phyloP scores from a whole-genome alignment of 2,888 invertebrate genomes.

The Drosophila setosimentum region DNA sequence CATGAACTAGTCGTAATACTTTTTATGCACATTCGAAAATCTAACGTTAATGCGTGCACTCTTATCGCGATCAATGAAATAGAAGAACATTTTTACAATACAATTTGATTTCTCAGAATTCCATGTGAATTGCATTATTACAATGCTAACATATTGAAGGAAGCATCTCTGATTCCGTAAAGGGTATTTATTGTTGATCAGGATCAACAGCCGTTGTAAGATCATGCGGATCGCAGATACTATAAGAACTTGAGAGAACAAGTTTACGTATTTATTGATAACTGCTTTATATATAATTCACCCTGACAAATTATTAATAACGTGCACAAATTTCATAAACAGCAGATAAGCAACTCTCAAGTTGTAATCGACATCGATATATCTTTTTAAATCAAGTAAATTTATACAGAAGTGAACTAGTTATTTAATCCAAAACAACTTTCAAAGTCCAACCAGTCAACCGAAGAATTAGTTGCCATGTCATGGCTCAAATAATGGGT shows the following conservation, averaged over 20 bases:
- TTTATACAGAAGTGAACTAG: not conserved
- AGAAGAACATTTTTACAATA: not conserved
- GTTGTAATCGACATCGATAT: no score
- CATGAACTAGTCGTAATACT: constrained; percentile 43
- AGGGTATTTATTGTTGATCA: no score
- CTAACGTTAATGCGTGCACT: constrained; percentile 7
- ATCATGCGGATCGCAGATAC: no score
- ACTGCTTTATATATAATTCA: no score
- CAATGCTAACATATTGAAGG: no score
- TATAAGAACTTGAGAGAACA: no score
- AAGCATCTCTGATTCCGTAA: no score
- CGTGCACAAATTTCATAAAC: no score
- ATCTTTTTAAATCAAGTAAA: not conserved
- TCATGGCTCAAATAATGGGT: not conserved
- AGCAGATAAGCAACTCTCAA: not conserved
- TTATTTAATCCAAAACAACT: not conserved
- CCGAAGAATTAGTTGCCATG: not conserved
- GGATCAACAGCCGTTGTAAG: no score
- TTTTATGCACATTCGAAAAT: constrained; percentile 37
- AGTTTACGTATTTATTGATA: no score
- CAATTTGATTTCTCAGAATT: no score
- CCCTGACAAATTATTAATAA: not conserved
- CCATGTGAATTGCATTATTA: no score
- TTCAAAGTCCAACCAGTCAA: not conserved
- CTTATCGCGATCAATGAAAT: constrained; percentile 1